These are phyloP conservation scores for Drosophila barbarae DNA, from an alignment of 2,888 invertebrate genomes.

Conservation along the genomic window DNA sequence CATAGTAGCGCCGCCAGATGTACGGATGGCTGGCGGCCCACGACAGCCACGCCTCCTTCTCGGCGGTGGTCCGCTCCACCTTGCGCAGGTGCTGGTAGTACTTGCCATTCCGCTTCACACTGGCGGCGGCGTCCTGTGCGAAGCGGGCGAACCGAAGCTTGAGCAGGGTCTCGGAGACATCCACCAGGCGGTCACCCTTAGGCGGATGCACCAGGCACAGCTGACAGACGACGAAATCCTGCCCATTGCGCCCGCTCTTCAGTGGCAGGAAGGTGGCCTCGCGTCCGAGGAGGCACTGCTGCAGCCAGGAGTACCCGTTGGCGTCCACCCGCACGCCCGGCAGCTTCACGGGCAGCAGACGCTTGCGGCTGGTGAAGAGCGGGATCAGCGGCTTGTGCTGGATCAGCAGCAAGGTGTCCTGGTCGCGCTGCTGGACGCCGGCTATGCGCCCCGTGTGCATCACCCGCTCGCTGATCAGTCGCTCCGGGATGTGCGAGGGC, in stretches of 20 bases:
- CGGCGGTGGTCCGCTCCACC: conserved; percentile 67
- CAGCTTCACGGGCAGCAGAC: conserved; percentile 72
- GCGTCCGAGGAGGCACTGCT: conserved; percentile 79
- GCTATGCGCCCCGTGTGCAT: conserved; percentile 74
- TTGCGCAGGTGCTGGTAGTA: conserved; percentile 75
- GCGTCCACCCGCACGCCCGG: conserved; percentile 77
- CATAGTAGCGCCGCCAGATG: conserved; percentile 67
- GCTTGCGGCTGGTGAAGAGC: conserved; percentile 67
- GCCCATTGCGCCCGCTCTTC: conserved; percentile 66
- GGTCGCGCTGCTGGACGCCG: conserved; percentile 69
- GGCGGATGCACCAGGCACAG: conserved; percentile 78
- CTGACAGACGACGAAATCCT: conserved; percentile 80
- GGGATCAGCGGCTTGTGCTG: conserved; percentile 73
- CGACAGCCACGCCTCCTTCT: conserved; percentile 60
- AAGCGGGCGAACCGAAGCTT: conserved; percentile 77
- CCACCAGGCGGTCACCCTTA: conserved; percentile 69
- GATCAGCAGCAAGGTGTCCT: conserved; percentile 72
- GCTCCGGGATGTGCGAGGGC: conserved; percentile 75
- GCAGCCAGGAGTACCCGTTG: conserved; percentile 80
- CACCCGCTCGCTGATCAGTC: conserved; percentile 70
- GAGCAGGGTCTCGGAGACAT: conserved; percentile 77
- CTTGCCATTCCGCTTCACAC: conserved; percentile 64
- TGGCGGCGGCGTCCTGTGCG: conserved; percentile 61
- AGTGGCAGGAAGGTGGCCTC: conserved; percentile 80
- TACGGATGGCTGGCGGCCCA: conserved; percentile 69